Base-by-base conservation (phyloP, 2,888 invertebrate species). In the Chromoteleia sp. region DNA sequence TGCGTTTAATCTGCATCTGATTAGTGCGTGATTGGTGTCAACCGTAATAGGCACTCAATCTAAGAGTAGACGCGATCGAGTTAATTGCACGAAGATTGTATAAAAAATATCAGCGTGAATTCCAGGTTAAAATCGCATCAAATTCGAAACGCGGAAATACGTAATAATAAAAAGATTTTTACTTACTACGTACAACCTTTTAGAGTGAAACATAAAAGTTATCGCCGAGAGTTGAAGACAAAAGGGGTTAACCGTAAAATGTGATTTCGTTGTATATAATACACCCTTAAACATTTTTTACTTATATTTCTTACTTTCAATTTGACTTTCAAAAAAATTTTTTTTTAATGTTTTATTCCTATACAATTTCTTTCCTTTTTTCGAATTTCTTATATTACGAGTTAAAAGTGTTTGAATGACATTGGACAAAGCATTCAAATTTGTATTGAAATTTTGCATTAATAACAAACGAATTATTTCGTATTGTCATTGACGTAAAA, bases 21-120 rank as follows among this genome's bases (percentile, higher is more conserved):
- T 52, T 52, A 52, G 52, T 52, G 52, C 30, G 0, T 30, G 30
- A 52, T 52, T 52, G 14, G 52, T 52, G 52, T 52, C 29, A 52
- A 52, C 15, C 4, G 10, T 48, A 48, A 25, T n/a, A 48, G n/a
- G 8, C 8, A 48, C 17, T 25, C 48, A 48, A 12, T 2, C n/a
- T 7, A 25, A 48, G 21, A 48, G 7, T 8, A n/a, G 25, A 8
- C n/a, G 48, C 2, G 25, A 25, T 48, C n/a, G 17, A 15, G 8
- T 41, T 52, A 65, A 65, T 41, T 54, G 21, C 43, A 33, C 8
- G 33, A 8, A 33, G 6, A 33, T 33, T 6, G n/a, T n/a, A n/a
- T 25, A 2, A 25, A 25, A 25, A 25, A 6, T 25, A 25, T 25
- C 25, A 33, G 10, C 8, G 4, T 33, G 10, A 33, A 33, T n/a